Evolutionary conservation across 1,140 invertebrate species (phyloP).

Genomic region (Megalonaias nervosa): DNA sequence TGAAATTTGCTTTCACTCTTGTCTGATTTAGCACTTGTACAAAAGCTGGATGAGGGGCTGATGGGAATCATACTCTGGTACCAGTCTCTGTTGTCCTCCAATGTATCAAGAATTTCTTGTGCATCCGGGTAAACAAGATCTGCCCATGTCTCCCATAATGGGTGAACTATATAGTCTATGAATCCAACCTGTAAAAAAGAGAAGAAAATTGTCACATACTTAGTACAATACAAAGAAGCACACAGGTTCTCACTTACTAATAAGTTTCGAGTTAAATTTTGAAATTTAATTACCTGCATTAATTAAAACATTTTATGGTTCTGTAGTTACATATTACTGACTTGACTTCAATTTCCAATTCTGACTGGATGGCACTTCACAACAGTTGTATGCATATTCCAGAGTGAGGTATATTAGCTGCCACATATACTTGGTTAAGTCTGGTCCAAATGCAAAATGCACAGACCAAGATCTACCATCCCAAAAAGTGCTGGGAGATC

Average conservation of each 20-base stretch:
- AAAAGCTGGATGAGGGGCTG: constrained; percentile 72
- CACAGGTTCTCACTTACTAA: not conserved
- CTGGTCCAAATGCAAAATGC: too few species aligned
- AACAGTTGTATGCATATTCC: too few species aligned
- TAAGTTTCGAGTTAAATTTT: not conserved
- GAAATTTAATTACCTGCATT: not conserved
- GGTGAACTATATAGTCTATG: constrained; percentile 99
- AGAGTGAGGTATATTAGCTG: too few species aligned
- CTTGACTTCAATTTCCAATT: not conserved
- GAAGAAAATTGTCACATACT: not conserved
- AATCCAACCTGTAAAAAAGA: constrained; percentile 87
- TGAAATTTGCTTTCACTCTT: constrained; percentile 63
- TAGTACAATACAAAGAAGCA: not conserved
- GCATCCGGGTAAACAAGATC: constrained; percentile 99
- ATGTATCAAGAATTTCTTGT: constrained; percentile 96
- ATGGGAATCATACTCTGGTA: constrained; percentile 82
- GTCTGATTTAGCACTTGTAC: constrained; percentile 42
- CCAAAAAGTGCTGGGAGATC: too few species aligned
- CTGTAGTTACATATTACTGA: not conserved
- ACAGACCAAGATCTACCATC: too few species aligned
- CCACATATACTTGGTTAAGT: too few species aligned
- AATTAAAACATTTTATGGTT: not conserved
- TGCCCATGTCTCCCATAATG: constrained; percentile 99
- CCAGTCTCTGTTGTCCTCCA: constrained; percentile 99
- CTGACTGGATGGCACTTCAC: too few species aligned